A percentile compares a stretch with the other conserved stretches of the same genome.
Evolutionary conservation across 2,113 vertebrate species (phyloP).

Genomic region (Strix aluco): DNA sequence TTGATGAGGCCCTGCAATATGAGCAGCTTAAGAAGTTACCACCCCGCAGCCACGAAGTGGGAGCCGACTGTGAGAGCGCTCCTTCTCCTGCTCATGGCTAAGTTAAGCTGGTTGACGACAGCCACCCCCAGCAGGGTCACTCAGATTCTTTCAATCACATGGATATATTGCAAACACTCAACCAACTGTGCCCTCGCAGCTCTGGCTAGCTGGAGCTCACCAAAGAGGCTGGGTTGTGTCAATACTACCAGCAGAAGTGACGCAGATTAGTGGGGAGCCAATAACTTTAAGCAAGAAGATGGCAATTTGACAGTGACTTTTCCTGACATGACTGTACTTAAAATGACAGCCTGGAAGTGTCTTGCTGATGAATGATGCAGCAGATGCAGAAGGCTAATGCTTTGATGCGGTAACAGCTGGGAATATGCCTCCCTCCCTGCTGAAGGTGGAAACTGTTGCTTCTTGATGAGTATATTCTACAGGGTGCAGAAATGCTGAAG

Average conservation of each 20-base stretch:
- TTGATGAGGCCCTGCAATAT: rapidly evolving
- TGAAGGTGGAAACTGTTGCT: constrained; percentile 44
- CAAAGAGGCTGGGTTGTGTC: neutral
- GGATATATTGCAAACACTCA: neutral
- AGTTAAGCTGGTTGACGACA: neutral
- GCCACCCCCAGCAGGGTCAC: neutral
- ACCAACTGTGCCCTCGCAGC: neutral
- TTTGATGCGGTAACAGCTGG: constrained; percentile 40
- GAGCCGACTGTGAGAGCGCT: rapidly evolving
- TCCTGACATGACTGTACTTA: constrained; percentile 29
- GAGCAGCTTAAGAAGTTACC: neutral
- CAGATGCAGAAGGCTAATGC: constrained; percentile 33
- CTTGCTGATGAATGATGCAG: constrained; percentile 47
- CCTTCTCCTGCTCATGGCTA: rapidly evolving
- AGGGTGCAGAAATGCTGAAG: neutral
- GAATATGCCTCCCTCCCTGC: constrained; percentile 1
- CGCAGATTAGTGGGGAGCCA: neutral
- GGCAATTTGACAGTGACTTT: constrained; percentile 36
- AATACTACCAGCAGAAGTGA: neutral
- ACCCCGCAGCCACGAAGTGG: neutral
- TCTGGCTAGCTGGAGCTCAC: neutral
- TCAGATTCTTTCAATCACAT: rapidly evolving
- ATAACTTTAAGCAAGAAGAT: neutral
- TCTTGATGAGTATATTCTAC: neutral
- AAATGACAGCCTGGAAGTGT: constrained; percentile 33